A percentile compares a stretch with the other conserved stretches of the same genome.
Evolutionary conservation across 1,140 invertebrate species (phyloP).

Genomic region (Cepaea nemoralis): DNA sequence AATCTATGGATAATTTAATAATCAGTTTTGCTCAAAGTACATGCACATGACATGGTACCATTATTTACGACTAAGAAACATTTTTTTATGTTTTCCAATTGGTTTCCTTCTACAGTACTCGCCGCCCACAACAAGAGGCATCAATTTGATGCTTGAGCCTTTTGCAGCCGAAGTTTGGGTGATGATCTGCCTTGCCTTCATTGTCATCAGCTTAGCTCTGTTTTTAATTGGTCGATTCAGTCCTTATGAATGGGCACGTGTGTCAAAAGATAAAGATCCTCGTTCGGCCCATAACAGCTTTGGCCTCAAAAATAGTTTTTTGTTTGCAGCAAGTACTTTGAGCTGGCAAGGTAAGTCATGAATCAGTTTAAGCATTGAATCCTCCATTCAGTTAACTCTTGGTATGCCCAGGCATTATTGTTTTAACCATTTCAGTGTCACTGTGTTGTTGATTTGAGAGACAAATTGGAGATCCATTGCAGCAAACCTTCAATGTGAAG

Average conservation of each 20-base stretch:
- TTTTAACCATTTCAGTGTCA: too few relatives aligned
- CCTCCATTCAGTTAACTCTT: too few relatives aligned
- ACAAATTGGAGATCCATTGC: too few relatives aligned
- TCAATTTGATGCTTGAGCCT: slow-evolving; percentile 38
- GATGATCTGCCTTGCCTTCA: slow-evolving; percentile 40
- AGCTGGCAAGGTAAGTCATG: slow-evolving; percentile 44
- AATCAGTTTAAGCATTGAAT: not conserved
- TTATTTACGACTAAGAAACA: too few relatives aligned
- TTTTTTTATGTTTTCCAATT: too few relatives aligned
- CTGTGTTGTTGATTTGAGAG: too few relatives aligned
- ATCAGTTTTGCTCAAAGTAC: too few relatives aligned
- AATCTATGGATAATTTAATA: too few relatives aligned
- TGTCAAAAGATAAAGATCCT: slow-evolving; percentile 30
- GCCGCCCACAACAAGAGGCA: slow-evolving; percentile 23
- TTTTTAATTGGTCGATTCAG: slow-evolving; percentile 48
- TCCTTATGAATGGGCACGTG: slow-evolving; percentile 37
- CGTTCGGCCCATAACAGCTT: slow-evolving; percentile 31
- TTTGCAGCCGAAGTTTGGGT: slow-evolving; percentile 42
- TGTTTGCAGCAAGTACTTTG: slow-evolving; percentile 44
- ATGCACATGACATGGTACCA: too few relatives aligned
- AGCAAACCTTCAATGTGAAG: too few relatives aligned
- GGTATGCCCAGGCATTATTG: too few relatives aligned
- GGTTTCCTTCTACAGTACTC: slow-evolving; percentile 34
- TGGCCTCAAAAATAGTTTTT: slow-evolving; percentile 46
- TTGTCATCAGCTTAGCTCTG: slow-evolving; percentile 42